These are phyloP conservation scores for Eupithecia tripunctaria DNA, from an alignment of 2,888 invertebrate genomes.

Conservation along the genomic window DNA sequence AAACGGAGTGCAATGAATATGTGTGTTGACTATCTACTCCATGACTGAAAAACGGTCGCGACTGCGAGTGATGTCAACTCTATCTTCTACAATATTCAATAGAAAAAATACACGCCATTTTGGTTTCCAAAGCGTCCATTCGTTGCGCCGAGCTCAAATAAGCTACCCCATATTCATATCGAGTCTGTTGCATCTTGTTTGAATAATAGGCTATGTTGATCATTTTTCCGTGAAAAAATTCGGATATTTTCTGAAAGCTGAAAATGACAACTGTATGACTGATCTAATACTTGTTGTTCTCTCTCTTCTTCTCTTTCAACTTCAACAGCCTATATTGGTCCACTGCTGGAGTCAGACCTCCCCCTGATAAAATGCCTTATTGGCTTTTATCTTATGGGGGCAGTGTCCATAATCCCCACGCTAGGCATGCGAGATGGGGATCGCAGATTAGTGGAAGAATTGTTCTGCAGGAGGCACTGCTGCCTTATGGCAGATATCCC, in stretches of 20 bases:
- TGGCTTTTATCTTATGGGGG: too few relatives aligned
- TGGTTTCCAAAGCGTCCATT: not conserved
- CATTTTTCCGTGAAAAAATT: constrained; percentile 17
- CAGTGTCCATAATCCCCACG: too few relatives aligned
- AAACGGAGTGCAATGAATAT: too few relatives aligned
- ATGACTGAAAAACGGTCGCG: not conserved
- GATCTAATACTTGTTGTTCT: not conserved
- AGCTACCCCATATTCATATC: constrained; percentile 16
- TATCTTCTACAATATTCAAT: not conserved
- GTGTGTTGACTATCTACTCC: not conserved
- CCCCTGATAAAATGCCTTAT: too few relatives aligned
- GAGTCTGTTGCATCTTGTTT: constrained; percentile 29
- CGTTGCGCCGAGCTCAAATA: constrained; percentile 1
- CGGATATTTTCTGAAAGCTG: constrained; percentile 20
- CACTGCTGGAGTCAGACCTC: too few relatives aligned
- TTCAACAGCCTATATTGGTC: too few relatives aligned
- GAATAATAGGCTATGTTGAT: constrained; percentile 29
- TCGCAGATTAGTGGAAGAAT: too few relatives aligned
- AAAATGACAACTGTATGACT: constrained; percentile 18
- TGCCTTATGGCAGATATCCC: too few relatives aligned
- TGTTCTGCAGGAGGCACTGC: too few relatives aligned
- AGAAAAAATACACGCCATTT: not conserved
- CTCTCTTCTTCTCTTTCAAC: too few relatives aligned
- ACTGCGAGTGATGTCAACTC: not conserved
- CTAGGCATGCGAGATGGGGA: too few relatives aligned